Evolutionary conservation across 2,888 invertebrate species (phyloP), one percentile per base, ranked within the genome.

Genomic region (Agrochola macilenta): DNA sequence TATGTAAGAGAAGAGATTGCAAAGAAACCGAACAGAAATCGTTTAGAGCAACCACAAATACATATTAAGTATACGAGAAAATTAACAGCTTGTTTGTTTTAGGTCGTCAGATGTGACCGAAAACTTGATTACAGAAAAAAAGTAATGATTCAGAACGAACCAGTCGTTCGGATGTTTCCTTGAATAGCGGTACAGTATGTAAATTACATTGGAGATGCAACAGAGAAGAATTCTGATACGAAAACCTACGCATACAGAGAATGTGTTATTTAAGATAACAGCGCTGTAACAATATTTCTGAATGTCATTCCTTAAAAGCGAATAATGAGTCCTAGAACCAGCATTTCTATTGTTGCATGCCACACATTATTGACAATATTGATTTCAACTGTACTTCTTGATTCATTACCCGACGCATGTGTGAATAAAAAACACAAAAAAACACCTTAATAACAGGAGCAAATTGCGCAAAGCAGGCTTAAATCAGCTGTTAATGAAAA

Each of bases 101-200:
- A 92, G 90, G 89, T 91, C 91, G 90, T 92, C 92, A 91, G 92
- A 91, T 91, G 91, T 91, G 89, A 85, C 89, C 93, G 92, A 92
- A 93, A 95, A 95, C 93, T 94, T 94, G 95, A 95, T 95, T 94
- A 93, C 91, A 91, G 90, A 93, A 95, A 95, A 74, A 95, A 93
- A 89, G 89, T 93, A 93, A 94, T 94, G 93, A 94, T 94, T 93
- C 93, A 91, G 90, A 89, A 92, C 86, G 89, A 92, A 92, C 93
- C 92, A 90, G 93, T 91, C 92, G 89, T 89, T 86, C 88, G 79
- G 88, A 89, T 91, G 89, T 90, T 93, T 92, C 91, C 93, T 92
- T 92, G 94, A 91, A 94, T 95, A 96, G 95, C 96, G 95, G 95
- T 95, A 95, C 92, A 91, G 91, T 94, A 95, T 95, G 94, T 93